Base-by-base conservation (phyloP, 1,140 invertebrate genomes). In the Parapsyche elsis region DNA sequence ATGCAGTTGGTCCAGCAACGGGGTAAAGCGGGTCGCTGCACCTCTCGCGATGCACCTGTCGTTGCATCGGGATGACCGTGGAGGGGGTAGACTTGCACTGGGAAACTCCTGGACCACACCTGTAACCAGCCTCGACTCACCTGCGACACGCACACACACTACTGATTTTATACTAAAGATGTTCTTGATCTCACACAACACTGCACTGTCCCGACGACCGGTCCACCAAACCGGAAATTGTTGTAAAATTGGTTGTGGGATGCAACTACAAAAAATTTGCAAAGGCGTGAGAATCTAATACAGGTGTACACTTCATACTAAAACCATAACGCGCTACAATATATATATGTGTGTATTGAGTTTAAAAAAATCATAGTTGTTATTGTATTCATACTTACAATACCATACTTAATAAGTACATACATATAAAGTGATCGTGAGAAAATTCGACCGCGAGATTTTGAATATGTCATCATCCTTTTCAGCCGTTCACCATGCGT, bases 31-130 rank as follows among this genome's bases (percentile, higher is more conserved):
- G 74, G 75, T 77, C 75, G 75, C 44, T 64, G 75, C 46, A 77
- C 45, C 26, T 77, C 57, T 57, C 21, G 59, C 19, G 75, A 49
- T 77, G 75, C 75, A 77, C 75, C 75, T 77, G 75, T 77, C 75
- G n/a, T n/a, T n/a, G 75, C 75, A 30, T 24, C 16, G 1, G 30
- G 74, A 16, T 10, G 0, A 2, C 21, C 59, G 14, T 61, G 75
- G 75, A n/a, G 26, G 73, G 46, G n/a, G 73, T 21, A 30, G 45
- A 9, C 49, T 38, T 45, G 19, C 57, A 67, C 19, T 67, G 64
- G 64, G 64, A 67, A 67, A 67, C 64, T 67, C 64, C 64, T 67
- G 64, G 64, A 67, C 59, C 23, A 24, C 21, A 24, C 64, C 24
- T 24, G 21, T 26, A 67, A 67, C 64, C 64, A 23, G 24, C 12